Evolutionary conservation across 2,113 vertebrate genomes (phyloP), one percentile per base, ranked within the genome.

Genomic region (Eudorcas thomsonii): DNA sequence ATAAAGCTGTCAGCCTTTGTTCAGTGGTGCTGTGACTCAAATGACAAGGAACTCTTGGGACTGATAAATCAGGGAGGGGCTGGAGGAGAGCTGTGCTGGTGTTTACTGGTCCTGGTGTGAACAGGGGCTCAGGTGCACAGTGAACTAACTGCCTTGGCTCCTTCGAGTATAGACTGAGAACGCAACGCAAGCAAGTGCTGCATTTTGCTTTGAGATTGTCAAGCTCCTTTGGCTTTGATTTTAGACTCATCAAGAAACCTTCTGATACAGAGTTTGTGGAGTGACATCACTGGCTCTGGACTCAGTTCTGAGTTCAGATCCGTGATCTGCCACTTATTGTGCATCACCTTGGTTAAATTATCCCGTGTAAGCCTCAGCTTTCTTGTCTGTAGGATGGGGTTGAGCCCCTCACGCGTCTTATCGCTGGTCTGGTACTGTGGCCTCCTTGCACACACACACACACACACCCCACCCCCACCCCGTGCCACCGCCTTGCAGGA

Each of bases 21-120:
- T 78, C 93, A 21, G 0, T 17, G 64, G 59, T 59, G 28, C 52
- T 50, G 62, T 90, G 90, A 54, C 84, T 57, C 0, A 5, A 60
- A 36, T 85, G 85, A 88, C 64, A 64, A 36, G 52, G 62, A n/a
- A 36, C 86, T 84, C 84, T 36, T 28, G 28, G 90, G 62, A 48
- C 52, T 78, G 30, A 19, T 13, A 12, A 30, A 30, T 15, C 0
- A 33, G 45, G 26, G 6, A 10, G 26, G 48, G 48, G 71, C 88
- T 16, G 9, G 45, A 25, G 64, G 43, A 52, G 83, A 17, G n/a
- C 45, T 1, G 3, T 14, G 74, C 5, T 43, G 83, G 33, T 52
- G 78, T 52, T 52, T 25, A 30, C 45, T 45, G 30, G 52, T 19
- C 77, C 90, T 74, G 45, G 39, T 43, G 82, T 67, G 39, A 59